A percentile compares a stretch with the other conserved stretches of the same genome.
Evolutionary conservation across 2,113 vertebrate species (phyloP).

Genomic region (Carassius auratus): DNA sequence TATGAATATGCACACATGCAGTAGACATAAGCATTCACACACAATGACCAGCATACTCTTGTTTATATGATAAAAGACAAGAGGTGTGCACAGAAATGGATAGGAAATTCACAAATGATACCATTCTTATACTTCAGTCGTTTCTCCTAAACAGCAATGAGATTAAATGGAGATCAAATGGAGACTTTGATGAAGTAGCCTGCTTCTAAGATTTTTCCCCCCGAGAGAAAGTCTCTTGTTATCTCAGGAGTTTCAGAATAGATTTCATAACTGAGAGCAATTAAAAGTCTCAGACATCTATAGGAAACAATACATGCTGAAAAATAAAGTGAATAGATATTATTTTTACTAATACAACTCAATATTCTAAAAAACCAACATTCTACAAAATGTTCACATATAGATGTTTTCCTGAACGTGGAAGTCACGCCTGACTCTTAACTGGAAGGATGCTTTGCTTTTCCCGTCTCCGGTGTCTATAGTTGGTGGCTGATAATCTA

Average conservation of each 20-base stretch:
- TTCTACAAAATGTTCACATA: background rate
- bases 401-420: too few species aligned
- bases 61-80: background rate
- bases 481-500: too few species aligned
- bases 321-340: background rate
- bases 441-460: too few species aligned
- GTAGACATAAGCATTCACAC: background rate
- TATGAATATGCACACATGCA: background rate
- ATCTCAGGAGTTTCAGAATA: background rate
- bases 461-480: too few species aligned
- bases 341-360: background rate
- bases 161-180: background rate
- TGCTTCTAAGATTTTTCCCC: background rate
- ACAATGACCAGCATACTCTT: conserved; percentile 16
- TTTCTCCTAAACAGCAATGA: background rate
- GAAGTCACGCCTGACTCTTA: too few species aligned
- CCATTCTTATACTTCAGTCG: background rate
- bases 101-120: background rate
- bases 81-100: background rate
- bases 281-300: background rate
- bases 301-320: background rate
- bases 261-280: background rate
- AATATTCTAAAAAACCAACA: background rate
- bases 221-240: background rate
- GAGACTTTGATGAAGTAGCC: background rate